Conservation (phyloP, 2,888 invertebrate genomes). For the Schizotus pectinicornis region DNA sequence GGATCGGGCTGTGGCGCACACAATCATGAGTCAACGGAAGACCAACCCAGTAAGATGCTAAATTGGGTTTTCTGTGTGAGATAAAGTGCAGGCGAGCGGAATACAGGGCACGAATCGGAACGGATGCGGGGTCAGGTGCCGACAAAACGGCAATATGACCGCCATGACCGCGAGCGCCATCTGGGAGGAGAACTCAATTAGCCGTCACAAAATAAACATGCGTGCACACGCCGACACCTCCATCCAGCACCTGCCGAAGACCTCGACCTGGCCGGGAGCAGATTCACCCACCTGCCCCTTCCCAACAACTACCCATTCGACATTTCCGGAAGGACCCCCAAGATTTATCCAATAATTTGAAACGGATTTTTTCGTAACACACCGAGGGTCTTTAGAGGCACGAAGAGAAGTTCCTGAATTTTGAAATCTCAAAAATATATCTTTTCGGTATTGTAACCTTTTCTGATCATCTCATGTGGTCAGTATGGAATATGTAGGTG, state of each 20-base stretch:
- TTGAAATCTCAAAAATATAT: too few relatives aligned
- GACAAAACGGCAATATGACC: conserved; percentile 9
- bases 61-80: conserved; percentile 48
- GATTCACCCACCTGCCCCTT: too few relatives aligned
- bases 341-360: too few relatives aligned
- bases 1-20: conserved; percentile 13
- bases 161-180: conserved; percentile 15
- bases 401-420: too few relatives aligned
- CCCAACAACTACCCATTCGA: too few relatives aligned
- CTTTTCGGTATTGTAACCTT: too few relatives aligned
- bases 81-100: conserved; percentile 41
- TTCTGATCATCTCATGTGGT: too few relatives aligned
- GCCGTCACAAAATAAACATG: conserved; percentile 22
- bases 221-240: conserved; percentile 14
- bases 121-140: conserved; percentile 30
- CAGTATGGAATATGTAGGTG: too few relatives aligned
- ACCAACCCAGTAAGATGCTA: conserved; percentile 41
- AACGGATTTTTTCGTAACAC: too few relatives aligned
- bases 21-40: conserved; percentile 42
- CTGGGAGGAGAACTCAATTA: conserved; percentile 26
- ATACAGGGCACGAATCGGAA: conserved; percentile 44
- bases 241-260: conserved; percentile 12
- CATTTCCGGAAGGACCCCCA: too few relatives aligned
- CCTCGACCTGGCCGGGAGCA: too few relatives aligned
- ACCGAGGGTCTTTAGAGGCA: too few relatives aligned